These are phyloP conservation scores for Tipula helvola DNA, from an alignment of 2,888 invertebrate species.

Conservation along the genomic window DNA sequence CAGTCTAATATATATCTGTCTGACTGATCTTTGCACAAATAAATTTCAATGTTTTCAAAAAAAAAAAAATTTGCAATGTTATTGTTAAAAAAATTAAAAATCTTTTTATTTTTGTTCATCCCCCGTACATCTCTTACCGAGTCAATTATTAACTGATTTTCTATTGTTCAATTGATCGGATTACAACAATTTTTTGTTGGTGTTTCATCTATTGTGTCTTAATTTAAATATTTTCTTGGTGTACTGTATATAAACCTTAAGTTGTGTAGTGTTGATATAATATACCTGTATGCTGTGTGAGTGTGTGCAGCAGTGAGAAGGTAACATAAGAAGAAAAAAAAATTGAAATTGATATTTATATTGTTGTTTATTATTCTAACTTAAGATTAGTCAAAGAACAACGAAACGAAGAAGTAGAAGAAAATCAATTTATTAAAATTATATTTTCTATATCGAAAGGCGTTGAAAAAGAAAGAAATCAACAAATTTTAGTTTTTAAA, in stretches of 20 bases:
- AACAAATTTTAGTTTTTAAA: neutral
- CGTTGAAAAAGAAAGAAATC: neutral
- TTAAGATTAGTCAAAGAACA: neutral
- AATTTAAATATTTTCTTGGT: neutral
- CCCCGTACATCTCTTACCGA: neutral
- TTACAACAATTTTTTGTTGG: neutral
- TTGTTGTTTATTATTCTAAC: neutral
- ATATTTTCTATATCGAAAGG: neutral
- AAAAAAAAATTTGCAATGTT: neutral
- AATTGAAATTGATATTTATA: neutral
- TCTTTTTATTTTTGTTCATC: neutral
- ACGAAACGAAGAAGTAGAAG: neutral
- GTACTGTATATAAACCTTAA: neutral
- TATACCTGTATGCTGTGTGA: neutral
- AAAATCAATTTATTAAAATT: neutral
- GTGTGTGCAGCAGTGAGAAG: neutral
- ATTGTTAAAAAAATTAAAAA: neutral
- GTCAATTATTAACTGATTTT: neutral
- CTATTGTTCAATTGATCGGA: neutral
- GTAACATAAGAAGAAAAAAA: neutral
- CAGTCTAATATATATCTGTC: neutral
- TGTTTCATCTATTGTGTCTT: neutral
- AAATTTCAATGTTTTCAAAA: neutral
- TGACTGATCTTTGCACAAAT: neutral
- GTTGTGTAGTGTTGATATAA: neutral